Evolutionary conservation across 2,888 invertebrate species (phyloP).

Genomic region (Tetrapedia diversipes): DNA sequence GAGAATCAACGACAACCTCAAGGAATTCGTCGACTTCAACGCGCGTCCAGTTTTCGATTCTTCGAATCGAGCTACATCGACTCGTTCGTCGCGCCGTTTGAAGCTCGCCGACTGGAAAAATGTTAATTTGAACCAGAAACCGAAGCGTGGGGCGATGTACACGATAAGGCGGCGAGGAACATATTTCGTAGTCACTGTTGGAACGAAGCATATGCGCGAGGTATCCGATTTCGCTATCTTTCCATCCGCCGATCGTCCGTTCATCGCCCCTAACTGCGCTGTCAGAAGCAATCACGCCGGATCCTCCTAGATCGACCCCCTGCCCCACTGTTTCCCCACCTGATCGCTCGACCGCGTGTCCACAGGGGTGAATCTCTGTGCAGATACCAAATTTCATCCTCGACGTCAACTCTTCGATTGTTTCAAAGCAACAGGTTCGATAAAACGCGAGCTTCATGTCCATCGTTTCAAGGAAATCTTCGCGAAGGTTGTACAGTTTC

Average conservation of each 20-base stretch:
- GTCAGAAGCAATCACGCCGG: slow-evolving; percentile 65
- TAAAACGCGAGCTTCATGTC: too few species aligned
- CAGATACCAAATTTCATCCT: slow-evolving; percentile 3
- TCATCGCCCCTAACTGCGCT: slow-evolving; percentile 67
- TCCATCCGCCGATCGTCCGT: slow-evolving; percentile 64
- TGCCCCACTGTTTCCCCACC: slow-evolving; percentile 36
- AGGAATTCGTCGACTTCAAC: not conserved
- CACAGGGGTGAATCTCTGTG: slow-evolving; percentile 1
- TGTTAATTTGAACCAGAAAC: not conserved
- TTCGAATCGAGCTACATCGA: not conserved
- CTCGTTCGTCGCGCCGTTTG: not conserved
- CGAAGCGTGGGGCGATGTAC: not conserved
- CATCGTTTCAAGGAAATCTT: too few species aligned
- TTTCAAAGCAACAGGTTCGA: slow-evolving; percentile 23
- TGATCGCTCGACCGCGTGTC: slow-evolving; percentile 19
- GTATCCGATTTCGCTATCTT: slow-evolving; percentile 71
- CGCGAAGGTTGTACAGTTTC: too few species aligned
- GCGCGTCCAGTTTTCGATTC: not conserved
- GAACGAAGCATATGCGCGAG: slow-evolving; percentile 65
- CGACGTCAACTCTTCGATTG: not conserved
- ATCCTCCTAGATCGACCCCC: slow-evolving; percentile 56
- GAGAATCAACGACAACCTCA: not conserved
- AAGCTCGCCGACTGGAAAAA: not conserved
- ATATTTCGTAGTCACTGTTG: slow-evolving; percentile 52
- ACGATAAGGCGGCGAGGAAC: slow-evolving; percentile 29